These are phyloP conservation scores for Cephus spinipes DNA, from an alignment of 2,888 invertebrate species.

Conservation along the genomic window DNA sequence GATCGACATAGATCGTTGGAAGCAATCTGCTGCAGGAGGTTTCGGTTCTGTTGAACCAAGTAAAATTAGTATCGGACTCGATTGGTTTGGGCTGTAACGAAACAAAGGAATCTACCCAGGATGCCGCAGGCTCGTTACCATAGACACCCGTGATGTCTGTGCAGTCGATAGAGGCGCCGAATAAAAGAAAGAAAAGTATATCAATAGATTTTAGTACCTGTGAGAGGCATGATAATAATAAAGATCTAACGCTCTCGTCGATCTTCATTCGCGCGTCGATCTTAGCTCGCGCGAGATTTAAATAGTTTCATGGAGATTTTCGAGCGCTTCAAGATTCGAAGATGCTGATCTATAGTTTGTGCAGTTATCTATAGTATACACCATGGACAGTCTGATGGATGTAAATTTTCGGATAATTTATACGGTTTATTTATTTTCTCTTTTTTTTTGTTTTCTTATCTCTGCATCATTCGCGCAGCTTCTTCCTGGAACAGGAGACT, in stretches of 20 bases:
- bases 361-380: not conserved
- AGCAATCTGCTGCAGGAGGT: not conserved
- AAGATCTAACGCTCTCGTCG: not conserved
- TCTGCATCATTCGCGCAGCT: too few relatives aligned
- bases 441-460: too few relatives aligned
- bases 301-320: not conserved
- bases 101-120: not conserved
- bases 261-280: not conserved
- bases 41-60: not conserved
- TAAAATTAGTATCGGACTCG: not conserved
- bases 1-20: not conserved
- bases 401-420: too few relatives aligned
- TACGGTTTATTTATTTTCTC: too few relatives aligned
- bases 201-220: not conserved
- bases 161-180: not conserved
- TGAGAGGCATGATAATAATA: not conserved
- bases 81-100: not conserved
- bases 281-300: not conserved
- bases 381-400: too few relatives aligned
- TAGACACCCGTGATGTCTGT: not conserved
- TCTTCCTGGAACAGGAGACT: too few relatives aligned
- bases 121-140: not conserved
- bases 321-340: not conserved
- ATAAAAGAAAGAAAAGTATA: not conserved
- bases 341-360: not conserved